phyloP scores from a whole-genome alignment of 2,888 invertebrate species.

The Pherbina coryleti region DNA sequence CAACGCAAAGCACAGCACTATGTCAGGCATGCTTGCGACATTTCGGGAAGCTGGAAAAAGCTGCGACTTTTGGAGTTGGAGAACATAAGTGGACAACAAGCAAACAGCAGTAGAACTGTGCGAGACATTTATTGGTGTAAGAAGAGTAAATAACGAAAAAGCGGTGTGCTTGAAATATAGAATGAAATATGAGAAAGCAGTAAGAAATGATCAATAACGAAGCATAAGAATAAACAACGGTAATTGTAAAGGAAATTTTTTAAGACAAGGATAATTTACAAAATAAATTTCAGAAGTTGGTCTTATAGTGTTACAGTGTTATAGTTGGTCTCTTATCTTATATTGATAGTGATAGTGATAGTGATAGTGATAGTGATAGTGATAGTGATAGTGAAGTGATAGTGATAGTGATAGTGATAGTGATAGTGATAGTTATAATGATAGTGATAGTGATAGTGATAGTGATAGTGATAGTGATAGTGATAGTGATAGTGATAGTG shows the following conservation, averaged over 20 bases:
- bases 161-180: not conserved
- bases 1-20: not conserved
- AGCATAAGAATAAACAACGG: too few relatives aligned
- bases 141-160: slow-evolving; percentile 19
- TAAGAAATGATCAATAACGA: too few relatives aligned
- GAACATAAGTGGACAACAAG: slow-evolving; percentile 14
- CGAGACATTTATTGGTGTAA: slow-evolving; percentile 24
- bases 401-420: not conserved
- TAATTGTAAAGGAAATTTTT: too few relatives aligned
- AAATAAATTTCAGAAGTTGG: too few relatives aligned
- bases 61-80: not conserved
- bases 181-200: too few relatives aligned
- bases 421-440: slow-evolving; percentile 13
- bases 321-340: too few relatives aligned
- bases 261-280: too few relatives aligned
- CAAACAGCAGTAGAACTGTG: not conserved
- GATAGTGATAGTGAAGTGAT: too few relatives aligned
- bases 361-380: too few relatives aligned
- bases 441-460: slow-evolving; percentile 16
- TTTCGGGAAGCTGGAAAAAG: not conserved
- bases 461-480: slow-evolving; percentile 24
- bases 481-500: not conserved
- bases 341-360: too few relatives aligned
- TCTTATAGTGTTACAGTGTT: too few relatives aligned
- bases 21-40: not conserved